Percentiles rank a stretch among this genome's conserved stretches.
phyloP scores from a whole-genome alignment of 2,888 invertebrate species.

The Gonocerus acuteangulatus region DNA sequence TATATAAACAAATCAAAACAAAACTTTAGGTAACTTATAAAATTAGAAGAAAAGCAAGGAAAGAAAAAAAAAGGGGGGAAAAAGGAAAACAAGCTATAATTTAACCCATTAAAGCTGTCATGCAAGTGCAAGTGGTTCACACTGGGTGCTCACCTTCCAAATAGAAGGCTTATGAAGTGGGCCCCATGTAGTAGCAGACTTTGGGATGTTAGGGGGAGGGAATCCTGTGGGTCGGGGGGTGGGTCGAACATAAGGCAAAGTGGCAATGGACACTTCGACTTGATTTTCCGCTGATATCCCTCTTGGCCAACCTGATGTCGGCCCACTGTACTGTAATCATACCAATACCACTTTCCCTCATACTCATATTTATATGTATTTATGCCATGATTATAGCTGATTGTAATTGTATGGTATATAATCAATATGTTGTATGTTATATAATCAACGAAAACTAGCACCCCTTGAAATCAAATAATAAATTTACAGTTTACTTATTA shows the following conservation, averaged over 20 bases:
- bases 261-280: slow-evolving; percentile 30
- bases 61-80: background rate
- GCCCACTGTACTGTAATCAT: slow-evolving; percentile 39
- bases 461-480: too few relatives aligned
- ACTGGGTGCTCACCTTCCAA: slow-evolving; percentile 52
- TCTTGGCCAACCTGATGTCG: slow-evolving; percentile 45
- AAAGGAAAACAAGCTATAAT: background rate
- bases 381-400: too few relatives aligned
- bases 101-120: slow-evolving; percentile 15
- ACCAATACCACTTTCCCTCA: slow-evolving; percentile 28
- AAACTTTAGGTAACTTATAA: too few relatives aligned
- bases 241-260: slow-evolving; percentile 35
- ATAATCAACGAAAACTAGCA: too few relatives aligned
- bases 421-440: too few relatives aligned
- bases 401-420: too few relatives aligned
- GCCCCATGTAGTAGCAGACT: slow-evolving; percentile 57
- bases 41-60: background rate
- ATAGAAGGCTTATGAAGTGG: slow-evolving; percentile 56
- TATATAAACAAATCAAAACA: too few relatives aligned
- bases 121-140: slow-evolving; percentile 24
- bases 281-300: slow-evolving; percentile 38
- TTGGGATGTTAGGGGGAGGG: slow-evolving; percentile 51
- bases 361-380: slow-evolving; percentile 1
- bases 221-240: slow-evolving; percentile 45
- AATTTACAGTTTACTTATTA: too few relatives aligned